phyloP scores from a whole-genome alignment of 2,888 invertebrate genomes.

The Sericinus montela region DNA sequence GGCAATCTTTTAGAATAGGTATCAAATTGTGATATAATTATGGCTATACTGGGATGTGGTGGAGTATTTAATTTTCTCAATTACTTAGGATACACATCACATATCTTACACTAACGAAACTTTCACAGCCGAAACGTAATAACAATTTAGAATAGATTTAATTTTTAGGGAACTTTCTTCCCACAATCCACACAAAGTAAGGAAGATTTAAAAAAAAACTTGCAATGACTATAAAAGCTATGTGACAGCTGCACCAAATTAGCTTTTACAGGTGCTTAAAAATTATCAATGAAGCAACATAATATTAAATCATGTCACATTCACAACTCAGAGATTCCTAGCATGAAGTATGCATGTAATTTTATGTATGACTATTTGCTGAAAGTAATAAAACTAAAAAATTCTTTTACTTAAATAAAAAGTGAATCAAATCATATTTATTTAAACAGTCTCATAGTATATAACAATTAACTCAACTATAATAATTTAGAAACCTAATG shows the following conservation, averaged over 20 bases:
- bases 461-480: slow-evolving; percentile 14
- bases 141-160: slow-evolving; percentile 44
- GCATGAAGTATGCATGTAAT: background rate
- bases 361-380: too few relatives aligned
- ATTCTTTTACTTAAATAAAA: background rate
- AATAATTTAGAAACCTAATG: slow-evolving; percentile 10
- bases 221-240: background rate
- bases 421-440: slow-evolving; percentile 6
- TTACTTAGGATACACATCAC: slow-evolving; percentile 20
- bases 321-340: background rate
- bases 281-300: background rate
- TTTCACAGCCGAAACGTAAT: slow-evolving; percentile 70
- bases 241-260: slow-evolving; percentile 11
- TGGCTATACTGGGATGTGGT: slow-evolving; percentile 37
- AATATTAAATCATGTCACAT: background rate
- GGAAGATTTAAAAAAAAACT: slow-evolving; percentile 25
- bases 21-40: slow-evolving; percentile 34
- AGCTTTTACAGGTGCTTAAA: slow-evolving; percentile 12
- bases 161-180: background rate
- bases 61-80: slow-evolving; percentile 18
- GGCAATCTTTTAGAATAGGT: slow-evolving; percentile 33
- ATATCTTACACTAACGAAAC: slow-evolving; percentile 53
- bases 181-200: slow-evolving; percentile 24
- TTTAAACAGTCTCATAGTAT: slow-evolving; percentile 21
- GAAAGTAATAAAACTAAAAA: background rate